Conservation (phyloP, 1,140 invertebrate genomes). For the Drosophila sechellia region DNA sequence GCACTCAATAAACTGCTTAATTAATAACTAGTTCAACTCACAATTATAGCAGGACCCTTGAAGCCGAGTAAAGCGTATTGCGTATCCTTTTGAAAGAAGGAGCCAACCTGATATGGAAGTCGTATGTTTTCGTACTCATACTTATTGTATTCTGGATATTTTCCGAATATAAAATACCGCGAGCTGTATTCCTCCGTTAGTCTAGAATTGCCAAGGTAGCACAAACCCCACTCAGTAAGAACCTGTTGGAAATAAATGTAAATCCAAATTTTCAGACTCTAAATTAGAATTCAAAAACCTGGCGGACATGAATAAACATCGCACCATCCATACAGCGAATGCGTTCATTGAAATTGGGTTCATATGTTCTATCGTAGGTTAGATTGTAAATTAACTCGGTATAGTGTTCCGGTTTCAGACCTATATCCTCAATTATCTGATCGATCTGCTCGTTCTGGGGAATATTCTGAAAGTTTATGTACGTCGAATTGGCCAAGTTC, state of each 20-base stretch:
- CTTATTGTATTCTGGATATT: constrained; percentile 52
- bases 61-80: constrained; percentile 52
- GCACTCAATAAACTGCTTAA: neutral
- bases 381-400: constrained; percentile 81
- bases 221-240: constrained; percentile 78
- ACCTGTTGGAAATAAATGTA: constrained; percentile 64
- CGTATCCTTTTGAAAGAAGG: constrained; percentile 64
- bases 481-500: constrained; percentile 79
- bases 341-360: constrained; percentile 36
- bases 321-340: constrained; percentile 58
- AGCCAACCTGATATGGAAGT: constrained; percentile 37
- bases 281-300: constrained; percentile 43
- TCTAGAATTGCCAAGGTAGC: constrained; percentile 69
- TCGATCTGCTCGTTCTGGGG: constrained; percentile 55
- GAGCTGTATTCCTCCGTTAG: constrained; percentile 64
- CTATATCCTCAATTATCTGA: constrained; percentile 34
- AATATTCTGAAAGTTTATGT: constrained; percentile 76
- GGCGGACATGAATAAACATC: constrained; percentile 50
- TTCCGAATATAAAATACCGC: constrained; percentile 58
- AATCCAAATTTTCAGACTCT: neutral
- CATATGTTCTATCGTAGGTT: constrained; percentile 59
- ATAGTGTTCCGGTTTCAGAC: constrained; percentile 65
- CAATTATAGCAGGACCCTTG: constrained; percentile 49
- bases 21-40: constrained; percentile 13
- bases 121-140: constrained; percentile 9